phyloP scores from a whole-genome alignment of 2,888 invertebrate genomes.

The Leptopterna dolabrata region DNA sequence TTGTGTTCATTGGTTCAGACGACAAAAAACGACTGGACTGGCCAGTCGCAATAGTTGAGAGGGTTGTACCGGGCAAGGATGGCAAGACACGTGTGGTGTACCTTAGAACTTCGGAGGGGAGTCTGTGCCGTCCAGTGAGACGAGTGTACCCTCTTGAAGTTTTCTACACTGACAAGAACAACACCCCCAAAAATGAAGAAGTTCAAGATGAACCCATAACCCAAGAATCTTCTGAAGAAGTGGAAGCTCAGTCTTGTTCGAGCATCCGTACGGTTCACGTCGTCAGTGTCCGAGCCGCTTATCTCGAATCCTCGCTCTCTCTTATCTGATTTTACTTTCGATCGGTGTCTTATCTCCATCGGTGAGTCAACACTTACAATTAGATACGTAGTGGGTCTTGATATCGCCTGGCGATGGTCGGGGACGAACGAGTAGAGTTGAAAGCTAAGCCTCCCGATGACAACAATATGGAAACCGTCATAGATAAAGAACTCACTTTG shows the following conservation, averaged over 20 bases:
- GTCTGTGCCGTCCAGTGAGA: neutral
- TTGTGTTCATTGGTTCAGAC: conserved; percentile 16
- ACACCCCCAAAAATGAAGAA: no score
- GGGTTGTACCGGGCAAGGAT: neutral
- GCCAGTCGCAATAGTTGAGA: conserved; percentile 47
- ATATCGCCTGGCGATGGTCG: neutral
- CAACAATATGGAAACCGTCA: neutral
- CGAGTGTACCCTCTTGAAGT: neutral
- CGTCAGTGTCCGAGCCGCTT: neutral
- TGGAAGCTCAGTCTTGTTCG: no score
- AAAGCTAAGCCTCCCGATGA: neutral
- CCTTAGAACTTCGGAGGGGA: neutral
- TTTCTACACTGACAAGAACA: no score
- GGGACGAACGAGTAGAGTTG: neutral
- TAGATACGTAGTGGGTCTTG: neutral
- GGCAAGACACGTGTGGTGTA: conserved; percentile 12
- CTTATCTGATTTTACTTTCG: neutral
- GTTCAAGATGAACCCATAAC: no score
- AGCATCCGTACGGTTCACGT: no score
- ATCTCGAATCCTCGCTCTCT: neutral
- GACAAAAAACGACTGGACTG: conserved; percentile 19
- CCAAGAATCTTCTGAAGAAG: no score
- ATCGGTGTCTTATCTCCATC: neutral
- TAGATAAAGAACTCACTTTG: neutral
- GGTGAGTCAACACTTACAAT: neutral